Evolutionary conservation across 2,113 vertebrate species (phyloP).

Genomic region (Anguilla rostrata): DNA sequence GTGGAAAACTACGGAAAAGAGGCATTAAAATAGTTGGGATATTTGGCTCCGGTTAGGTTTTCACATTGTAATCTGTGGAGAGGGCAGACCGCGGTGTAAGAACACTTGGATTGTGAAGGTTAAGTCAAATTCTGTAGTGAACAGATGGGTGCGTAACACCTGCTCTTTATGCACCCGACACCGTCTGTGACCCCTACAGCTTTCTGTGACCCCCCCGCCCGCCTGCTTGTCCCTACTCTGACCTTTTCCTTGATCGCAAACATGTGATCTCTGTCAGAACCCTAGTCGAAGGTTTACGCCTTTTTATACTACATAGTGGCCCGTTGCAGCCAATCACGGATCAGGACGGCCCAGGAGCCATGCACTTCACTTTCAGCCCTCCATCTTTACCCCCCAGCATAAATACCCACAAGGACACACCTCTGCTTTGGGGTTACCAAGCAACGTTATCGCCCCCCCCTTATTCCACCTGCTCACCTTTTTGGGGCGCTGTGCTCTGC

Average conservation of each 20-base stretch:
- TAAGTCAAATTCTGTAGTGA: slow-evolving; percentile 34
- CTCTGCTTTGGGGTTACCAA: background rate
- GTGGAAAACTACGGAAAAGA: background rate
- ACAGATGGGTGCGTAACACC: slow-evolving; percentile 32
- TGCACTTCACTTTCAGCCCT: too few relatives aligned
- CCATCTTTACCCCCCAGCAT: too few relatives aligned
- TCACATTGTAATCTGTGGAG: background rate
- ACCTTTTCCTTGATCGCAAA: slow-evolving; percentile 54
- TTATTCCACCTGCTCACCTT: background rate
- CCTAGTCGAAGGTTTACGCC: slow-evolving; percentile 31
- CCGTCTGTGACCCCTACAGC: slow-evolving; percentile 54
- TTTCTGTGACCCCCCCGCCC: slow-evolving; percentile 25
- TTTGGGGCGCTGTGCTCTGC: slow-evolving; percentile 16
- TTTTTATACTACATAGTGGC: background rate
- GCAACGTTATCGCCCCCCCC: background rate
- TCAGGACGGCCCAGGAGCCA: background rate
- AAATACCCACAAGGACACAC: background rate
- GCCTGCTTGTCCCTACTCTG: slow-evolving; percentile 14
- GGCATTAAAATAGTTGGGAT: background rate
- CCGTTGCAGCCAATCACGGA: background rate
- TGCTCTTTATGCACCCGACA: slow-evolving; percentile 52
- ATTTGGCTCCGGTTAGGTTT: background rate
- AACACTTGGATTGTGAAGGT: background rate
- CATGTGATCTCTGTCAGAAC: slow-evolving; percentile 59
- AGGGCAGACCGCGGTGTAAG: background rate